Conservation (phyloP, 1,140 invertebrate species). For the Zophobas atratus region DNA sequence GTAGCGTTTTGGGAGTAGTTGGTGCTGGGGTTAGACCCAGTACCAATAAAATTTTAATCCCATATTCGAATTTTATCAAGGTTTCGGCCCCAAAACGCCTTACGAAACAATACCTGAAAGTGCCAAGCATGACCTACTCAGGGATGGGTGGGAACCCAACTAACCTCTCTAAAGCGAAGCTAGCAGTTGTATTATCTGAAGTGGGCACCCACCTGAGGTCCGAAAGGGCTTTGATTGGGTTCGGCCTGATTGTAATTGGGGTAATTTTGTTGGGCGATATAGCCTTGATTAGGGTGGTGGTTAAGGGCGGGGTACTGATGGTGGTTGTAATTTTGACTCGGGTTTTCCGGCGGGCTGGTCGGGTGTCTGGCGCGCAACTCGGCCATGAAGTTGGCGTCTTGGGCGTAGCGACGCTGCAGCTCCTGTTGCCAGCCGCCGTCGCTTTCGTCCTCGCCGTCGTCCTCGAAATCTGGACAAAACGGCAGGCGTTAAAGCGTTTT, state of each 20-base stretch:
- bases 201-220: slow-evolving; percentile 58
- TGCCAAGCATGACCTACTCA: slow-evolving; percentile 12
- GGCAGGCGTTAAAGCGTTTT: neutral
- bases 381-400: slow-evolving; percentile 77
- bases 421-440: slow-evolving; percentile 78
- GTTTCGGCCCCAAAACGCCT: too few relatives aligned
- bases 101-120: neutral
- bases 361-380: slow-evolving; percentile 74
- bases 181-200: slow-evolving; percentile 46
- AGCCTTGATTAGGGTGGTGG: slow-evolving; percentile 44
- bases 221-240: slow-evolving; percentile 60
- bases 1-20: too few relatives aligned
- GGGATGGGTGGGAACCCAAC: slow-evolving; percentile 7
- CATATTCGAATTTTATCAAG: too few relatives aligned
- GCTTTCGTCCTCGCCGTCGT: slow-evolving; percentile 72
- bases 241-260: slow-evolving; percentile 48
- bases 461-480: slow-evolving; percentile 65
- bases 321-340: slow-evolving; percentile 56
- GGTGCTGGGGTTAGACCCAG: too few relatives aligned
- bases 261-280: slow-evolving; percentile 52
- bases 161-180: slow-evolving; percentile 38
- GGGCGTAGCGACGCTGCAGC: slow-evolving; percentile 75
- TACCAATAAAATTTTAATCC: too few relatives aligned
- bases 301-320: slow-evolving; percentile 41
- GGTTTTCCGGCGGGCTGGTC: slow-evolving; percentile 61